These are phyloP conservation scores for Sisor rabdophorus DNA, from an alignment of 2,113 vertebrate species.

Conservation along the genomic window DNA sequence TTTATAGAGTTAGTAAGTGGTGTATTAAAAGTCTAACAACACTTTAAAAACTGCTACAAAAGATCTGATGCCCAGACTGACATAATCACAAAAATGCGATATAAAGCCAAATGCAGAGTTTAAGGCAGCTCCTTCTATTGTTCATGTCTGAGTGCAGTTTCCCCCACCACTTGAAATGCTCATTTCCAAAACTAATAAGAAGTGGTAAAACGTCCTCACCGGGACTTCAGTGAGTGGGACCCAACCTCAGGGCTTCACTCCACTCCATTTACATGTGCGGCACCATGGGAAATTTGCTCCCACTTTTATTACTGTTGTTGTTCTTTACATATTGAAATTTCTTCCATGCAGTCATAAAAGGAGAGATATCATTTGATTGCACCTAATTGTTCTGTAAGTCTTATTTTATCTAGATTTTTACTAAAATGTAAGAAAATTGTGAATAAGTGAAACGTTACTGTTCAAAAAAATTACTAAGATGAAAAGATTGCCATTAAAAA, in stretches of 20 bases:
- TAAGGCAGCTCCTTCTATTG: slow-evolving; percentile 50
- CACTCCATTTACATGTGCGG: slow-evolving; percentile 49
- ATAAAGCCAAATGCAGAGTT: slow-evolving; percentile 6
- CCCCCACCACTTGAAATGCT: slow-evolving; percentile 33
- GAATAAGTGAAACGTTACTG: too few species aligned
- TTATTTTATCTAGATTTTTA: slow-evolving; percentile 36
- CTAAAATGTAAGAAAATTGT: slow-evolving; percentile 14
- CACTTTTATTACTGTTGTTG: slow-evolving; percentile 51
- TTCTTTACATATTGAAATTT: slow-evolving; percentile 55
- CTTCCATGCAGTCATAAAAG: slow-evolving; percentile 39
- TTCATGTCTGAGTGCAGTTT: not conserved
- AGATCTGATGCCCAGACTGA: slow-evolving; percentile 9
- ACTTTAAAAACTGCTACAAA: slow-evolving; percentile 16
- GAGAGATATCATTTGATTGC: slow-evolving; percentile 37
- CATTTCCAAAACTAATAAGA: slow-evolving; percentile 54
- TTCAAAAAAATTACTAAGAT: too few species aligned
- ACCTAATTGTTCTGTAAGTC: slow-evolving; percentile 41
- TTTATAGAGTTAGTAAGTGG: slow-evolving; percentile 28
- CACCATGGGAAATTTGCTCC: slow-evolving; percentile 53
- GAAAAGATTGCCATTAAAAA: too few species aligned
- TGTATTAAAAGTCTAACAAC: slow-evolving; percentile 41
- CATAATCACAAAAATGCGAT: slow-evolving; percentile 23
- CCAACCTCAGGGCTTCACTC: slow-evolving; percentile 46
- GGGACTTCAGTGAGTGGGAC: slow-evolving; percentile 37
- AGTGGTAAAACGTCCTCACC: slow-evolving; percentile 42